Conservation (phyloP, 2,113 vertebrate genomes). For the Equus quagga region DNA sequence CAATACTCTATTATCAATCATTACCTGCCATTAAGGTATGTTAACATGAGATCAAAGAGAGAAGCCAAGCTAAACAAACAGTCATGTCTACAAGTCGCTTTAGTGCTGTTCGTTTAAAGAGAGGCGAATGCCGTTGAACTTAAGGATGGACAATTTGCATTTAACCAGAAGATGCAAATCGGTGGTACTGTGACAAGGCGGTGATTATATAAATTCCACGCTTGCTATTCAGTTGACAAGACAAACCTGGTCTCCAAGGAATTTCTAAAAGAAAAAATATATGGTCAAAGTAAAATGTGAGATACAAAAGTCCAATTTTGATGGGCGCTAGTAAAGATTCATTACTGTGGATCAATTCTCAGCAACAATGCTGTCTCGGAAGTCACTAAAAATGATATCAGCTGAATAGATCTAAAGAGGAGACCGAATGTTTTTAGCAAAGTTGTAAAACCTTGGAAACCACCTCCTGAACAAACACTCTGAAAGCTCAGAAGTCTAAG, state of each 20-base stretch:
- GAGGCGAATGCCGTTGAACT: slow-evolving; percentile 78
- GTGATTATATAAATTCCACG: slow-evolving; percentile 57
- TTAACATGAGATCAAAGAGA: slow-evolving; percentile 91
- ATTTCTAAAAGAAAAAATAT: slow-evolving; percentile 28
- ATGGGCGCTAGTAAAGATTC: slow-evolving; percentile 66
- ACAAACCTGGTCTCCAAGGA: slow-evolving; percentile 62
- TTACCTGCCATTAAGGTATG: slow-evolving; percentile 93
- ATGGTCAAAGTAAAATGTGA: slow-evolving; percentile 56
- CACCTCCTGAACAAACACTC: slow-evolving; percentile 69
- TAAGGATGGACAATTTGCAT: slow-evolving; percentile 84
- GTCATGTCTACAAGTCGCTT: slow-evolving; percentile 83
- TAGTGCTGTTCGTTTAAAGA: slow-evolving; percentile 83
- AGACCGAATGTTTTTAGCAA: slow-evolving; percentile 72
- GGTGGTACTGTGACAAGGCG: slow-evolving; percentile 20
- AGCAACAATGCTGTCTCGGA: slow-evolving; percentile 50
- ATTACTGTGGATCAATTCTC: slow-evolving; percentile 66
- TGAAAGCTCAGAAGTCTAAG: slow-evolving; percentile 64
- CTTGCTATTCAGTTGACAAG: slow-evolving; percentile 57
- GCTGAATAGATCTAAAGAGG: slow-evolving; percentile 69
- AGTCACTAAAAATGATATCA: slow-evolving; percentile 77
- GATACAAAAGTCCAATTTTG: slow-evolving; percentile 66
- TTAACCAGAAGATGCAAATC: slow-evolving; percentile 84
- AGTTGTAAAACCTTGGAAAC: slow-evolving; percentile 76
- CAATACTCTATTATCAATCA: slow-evolving; percentile 92
- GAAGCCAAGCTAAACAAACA: slow-evolving; percentile 91